A percentile compares a stretch with the other conserved stretches of the same genome.
phyloP scores from a whole-genome alignment of 2,113 vertebrate genomes.

The human (Homo sapiens) region DNA sequence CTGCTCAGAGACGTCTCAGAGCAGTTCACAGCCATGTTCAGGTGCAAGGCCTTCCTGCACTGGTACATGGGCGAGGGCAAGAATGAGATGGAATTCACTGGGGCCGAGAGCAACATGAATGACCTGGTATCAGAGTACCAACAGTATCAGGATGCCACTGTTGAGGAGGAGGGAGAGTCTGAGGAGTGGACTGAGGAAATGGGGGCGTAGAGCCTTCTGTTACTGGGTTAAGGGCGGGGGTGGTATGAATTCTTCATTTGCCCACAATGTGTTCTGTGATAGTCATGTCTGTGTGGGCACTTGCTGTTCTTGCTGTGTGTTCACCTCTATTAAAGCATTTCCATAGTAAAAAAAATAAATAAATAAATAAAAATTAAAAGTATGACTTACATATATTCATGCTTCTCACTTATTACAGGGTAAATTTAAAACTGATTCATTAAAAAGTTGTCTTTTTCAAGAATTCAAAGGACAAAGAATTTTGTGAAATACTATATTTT shows the following conservation, averaged over 20 bases:
- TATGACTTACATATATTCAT: not conserved
- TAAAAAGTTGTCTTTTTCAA: not conserved
- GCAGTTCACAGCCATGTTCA: conserved; percentile 98
- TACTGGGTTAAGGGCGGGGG: too few species aligned
- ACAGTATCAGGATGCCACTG: conserved; percentile 74
- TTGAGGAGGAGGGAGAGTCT: conserved; percentile 85
- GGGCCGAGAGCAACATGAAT: conserved; percentile 84
- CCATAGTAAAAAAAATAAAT: too few species aligned
- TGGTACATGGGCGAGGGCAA: conserved; percentile 93
- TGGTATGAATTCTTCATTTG: too few species aligned
- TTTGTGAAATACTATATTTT: not conserved
- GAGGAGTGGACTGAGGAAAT: too few species aligned
- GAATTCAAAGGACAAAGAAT: not conserved
- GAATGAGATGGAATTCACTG: conserved; percentile 94
- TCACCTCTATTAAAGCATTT: too few species aligned
- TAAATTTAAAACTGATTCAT: not conserved
- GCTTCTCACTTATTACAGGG: not conserved
- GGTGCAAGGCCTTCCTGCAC: conserved; percentile 93
- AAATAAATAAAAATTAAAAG: not conserved
- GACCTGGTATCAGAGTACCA: conserved; percentile 79
- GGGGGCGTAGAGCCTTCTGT: too few species aligned
- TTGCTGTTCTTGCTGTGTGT: too few species aligned
- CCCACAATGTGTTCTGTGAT: too few species aligned
- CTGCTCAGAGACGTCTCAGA: conserved; percentile 96
- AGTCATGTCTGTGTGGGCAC: too few species aligned